Evolutionary conservation across 1,140 invertebrate species (phyloP).

Genomic region (Bombus terrestris): DNA sequence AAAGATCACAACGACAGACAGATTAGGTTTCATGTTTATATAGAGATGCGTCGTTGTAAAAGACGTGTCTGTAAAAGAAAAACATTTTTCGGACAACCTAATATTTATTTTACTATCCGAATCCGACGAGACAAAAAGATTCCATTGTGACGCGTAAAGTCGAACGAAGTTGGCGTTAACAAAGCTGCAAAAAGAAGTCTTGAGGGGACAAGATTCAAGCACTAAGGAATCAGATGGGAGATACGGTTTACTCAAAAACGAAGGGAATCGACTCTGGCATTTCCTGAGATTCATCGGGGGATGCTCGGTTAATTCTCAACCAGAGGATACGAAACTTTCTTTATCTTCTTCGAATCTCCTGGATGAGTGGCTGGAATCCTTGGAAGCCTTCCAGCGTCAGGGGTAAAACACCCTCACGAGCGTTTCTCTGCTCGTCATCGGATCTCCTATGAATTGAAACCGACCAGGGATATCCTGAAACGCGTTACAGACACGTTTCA

Average conservation of each 20-base stretch:
- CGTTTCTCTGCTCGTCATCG: not conserved
- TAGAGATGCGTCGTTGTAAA: no score
- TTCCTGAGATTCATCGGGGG: slow-evolving; percentile 3
- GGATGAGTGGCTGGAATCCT: slow-evolving; percentile 28
- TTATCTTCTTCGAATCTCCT: slow-evolving; percentile 21
- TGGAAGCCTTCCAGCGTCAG: not conserved
- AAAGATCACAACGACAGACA: no score
- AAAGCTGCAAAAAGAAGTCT: not conserved
- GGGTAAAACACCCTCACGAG: not conserved
- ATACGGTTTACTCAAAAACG: not conserved
- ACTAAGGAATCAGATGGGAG: not conserved
- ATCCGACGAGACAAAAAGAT: not conserved
- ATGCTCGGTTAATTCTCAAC: slow-evolving; percentile 47
- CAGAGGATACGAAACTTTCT: slow-evolving; percentile 3
- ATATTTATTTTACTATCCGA: not conserved
- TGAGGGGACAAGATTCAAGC: not conserved
- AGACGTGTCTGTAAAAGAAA: no score
- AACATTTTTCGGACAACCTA: no score
- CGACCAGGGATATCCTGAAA: not conserved
- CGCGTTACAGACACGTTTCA: not conserved
- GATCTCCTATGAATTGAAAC: slow-evolving; percentile 12
- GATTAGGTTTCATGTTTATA: no score
- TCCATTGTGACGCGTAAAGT: not conserved
- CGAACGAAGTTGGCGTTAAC: not conserved
- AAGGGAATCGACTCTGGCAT: not conserved